Conservation (phyloP, 2,888 invertebrate species). For the Atrina japonica region DNA sequence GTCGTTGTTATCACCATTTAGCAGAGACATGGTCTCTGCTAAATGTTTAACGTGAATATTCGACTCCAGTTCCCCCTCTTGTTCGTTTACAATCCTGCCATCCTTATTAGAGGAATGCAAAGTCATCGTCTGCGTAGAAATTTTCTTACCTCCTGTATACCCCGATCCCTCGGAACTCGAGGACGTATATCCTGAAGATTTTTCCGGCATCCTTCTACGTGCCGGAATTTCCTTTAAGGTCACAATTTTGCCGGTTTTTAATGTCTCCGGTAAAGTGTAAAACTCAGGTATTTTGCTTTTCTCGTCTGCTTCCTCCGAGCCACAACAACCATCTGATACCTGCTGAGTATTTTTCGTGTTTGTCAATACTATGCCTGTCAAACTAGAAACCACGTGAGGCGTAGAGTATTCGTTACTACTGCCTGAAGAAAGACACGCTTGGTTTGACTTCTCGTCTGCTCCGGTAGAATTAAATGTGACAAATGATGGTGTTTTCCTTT, state of each 20-base stretch:
- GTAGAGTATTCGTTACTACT: not conserved
- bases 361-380: conserved; percentile 23
- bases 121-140: conserved; percentile 34
- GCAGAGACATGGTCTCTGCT: conserved; percentile 55
- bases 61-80: conserved; percentile 26
- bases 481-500: conserved; percentile 12
- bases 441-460: conserved; percentile 3
- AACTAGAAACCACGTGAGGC: conserved; percentile 18
- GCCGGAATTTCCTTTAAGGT: conserved; percentile 29
- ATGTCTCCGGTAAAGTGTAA: conserved; percentile 22
- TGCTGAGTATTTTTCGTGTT: conserved; percentile 9
- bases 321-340: conserved; percentile 20
- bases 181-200: conserved; percentile 35
- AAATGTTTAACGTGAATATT: conserved; percentile 25
- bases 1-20: conserved; percentile 54
- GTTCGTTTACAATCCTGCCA: conserved; percentile 1
- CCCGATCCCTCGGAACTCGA: conserved; percentile 37
- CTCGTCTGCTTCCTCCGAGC: conserved; percentile 3
- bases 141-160: conserved; percentile 39
- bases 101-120: conserved; percentile 15
- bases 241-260: conserved; percentile 30
- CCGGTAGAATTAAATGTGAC: conserved; percentile 13
- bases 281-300: conserved; percentile 15
- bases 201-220: conserved; percentile 39
- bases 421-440: conserved; percentile 21